Evolutionary conservation across 2,888 invertebrate genomes (phyloP), one percentile per base, ranked within the genome.

Genomic region (Amblyjoppa fuscipennis): DNA sequence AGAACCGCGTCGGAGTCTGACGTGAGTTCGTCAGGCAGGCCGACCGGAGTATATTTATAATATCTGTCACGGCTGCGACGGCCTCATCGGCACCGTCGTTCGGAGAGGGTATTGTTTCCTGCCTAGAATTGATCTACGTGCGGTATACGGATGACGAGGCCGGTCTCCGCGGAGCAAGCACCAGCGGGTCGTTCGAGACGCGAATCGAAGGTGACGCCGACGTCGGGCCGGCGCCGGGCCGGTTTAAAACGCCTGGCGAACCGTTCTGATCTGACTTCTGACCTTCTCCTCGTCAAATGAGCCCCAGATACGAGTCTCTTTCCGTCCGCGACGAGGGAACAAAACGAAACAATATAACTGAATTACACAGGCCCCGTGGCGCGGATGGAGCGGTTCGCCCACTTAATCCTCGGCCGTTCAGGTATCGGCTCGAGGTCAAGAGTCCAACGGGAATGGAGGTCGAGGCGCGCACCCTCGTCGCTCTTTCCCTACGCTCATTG

Each of bases 361-460:
- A 92, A 91, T 92, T 90, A 89, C 86, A 90, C 88, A 76, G 69
- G 78, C 80, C 87, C 45, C 73, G 70, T 69, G 66, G 81, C 79
- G 31, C 20, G 16, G 61, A 56, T 59, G 45, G 34, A 73, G 59
- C 20, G 28, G 61, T 41, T 38, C 45, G 59, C 13, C 25, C 38
- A 38, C 34, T 68, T 38, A 34, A 76, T 68, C 56, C 53, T 9
- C 41, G 84, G 87, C 87, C 86, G 87, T 88, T 87, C 87, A 88
- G 89, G 87, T 92, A 91, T 90, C 87, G 88, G 89, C 87, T 76
- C 89, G 91, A 92, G 92, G 92, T 91, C 90, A 90, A 92, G 91
- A 85, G 89, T 89, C 89, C 87, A 87, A 64, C 49, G 75, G 82
- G 87, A 90, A 91, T 90, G 81, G 89, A 90, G 91, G 91, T 89